These are phyloP conservation scores for Camelus bactrianus DNA, from an alignment of 2,113 vertebrate genomes.

Conservation along the genomic window DNA sequence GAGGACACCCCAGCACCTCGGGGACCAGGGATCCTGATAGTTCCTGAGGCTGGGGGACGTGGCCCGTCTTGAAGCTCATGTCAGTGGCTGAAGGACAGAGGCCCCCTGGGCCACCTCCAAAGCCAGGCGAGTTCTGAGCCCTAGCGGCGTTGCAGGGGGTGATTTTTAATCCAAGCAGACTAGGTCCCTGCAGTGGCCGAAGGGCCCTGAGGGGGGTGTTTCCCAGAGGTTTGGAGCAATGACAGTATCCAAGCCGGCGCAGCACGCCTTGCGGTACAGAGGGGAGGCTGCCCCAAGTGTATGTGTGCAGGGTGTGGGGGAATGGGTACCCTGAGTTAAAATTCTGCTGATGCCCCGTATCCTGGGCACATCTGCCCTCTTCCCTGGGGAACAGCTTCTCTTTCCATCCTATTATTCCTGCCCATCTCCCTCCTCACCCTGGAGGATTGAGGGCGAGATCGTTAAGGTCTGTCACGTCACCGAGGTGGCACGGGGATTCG, in stretches of 20 bases:
- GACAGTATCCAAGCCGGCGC: neutral
- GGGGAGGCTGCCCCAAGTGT: neutral
- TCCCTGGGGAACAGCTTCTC: neutral
- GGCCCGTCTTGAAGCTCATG: accelerated
- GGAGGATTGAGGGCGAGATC: neutral
- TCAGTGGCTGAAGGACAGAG: neutral
- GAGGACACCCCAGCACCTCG: neutral
- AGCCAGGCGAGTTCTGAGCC: neutral
- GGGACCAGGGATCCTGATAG: accelerated
- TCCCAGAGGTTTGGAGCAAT: neutral
- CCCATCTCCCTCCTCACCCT: accelerated
- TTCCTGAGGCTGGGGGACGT: neutral
- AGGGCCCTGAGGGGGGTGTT: neutral
- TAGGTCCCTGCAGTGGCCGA: no score
- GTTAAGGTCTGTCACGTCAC: accelerated
- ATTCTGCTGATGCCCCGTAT: neutral
- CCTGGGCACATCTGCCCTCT: neutral
- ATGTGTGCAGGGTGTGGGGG: no score
- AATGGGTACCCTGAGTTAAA: neutral
- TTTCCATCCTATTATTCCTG: neutral
- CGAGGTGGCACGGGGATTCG: accelerated
- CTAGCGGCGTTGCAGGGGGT: accelerated
- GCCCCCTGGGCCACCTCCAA: neutral
- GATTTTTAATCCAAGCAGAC: accelerated
- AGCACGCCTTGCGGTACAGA: accelerated